These are phyloP conservation scores for Ophion obscuratus DNA, from an alignment of 2,888 invertebrate species.

Conservation along the genomic window DNA sequence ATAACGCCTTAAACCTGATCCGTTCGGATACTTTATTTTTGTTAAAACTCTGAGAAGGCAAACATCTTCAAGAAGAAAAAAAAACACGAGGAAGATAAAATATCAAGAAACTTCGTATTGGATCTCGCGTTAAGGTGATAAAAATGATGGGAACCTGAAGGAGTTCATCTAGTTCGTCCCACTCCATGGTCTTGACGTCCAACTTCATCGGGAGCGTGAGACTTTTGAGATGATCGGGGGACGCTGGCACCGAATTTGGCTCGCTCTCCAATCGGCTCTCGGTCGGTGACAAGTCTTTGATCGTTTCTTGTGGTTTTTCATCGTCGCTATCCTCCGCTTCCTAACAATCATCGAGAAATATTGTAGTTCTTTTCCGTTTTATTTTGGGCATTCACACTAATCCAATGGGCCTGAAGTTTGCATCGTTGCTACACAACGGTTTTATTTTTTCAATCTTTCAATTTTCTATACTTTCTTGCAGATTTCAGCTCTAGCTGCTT, in stretches of 20 bases:
- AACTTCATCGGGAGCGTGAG: slow-evolving; percentile 88
- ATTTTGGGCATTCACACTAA: too few species aligned
- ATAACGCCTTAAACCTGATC: too few species aligned
- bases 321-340: slow-evolving; percentile 76
- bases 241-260: slow-evolving; percentile 78
- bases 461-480: too few species aligned
- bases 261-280: slow-evolving; percentile 76
- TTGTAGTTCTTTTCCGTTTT: background rate
- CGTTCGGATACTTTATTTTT: too few species aligned
- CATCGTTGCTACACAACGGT: too few species aligned
- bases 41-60: too few species aligned
- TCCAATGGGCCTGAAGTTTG: too few species aligned
- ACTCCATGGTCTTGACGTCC: slow-evolving; percentile 88
- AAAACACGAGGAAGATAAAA: background rate
- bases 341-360: slow-evolving; percentile 56
- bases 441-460: too few species aligned
- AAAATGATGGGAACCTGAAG: slow-evolving; percentile 84
- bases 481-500: too few species aligned
- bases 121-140: background rate
- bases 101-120: background rate
- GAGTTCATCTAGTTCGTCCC: slow-evolving; percentile 90
- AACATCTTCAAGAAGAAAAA: background rate
- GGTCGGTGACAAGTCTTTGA: slow-evolving; percentile 74
- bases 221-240: slow-evolving; percentile 82
- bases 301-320: slow-evolving; percentile 74